Evolutionary conservation across 2,113 vertebrate species (phyloP), one percentile per base, ranked within the genome.

Genomic region (Aspidoscelis tigris): DNA sequence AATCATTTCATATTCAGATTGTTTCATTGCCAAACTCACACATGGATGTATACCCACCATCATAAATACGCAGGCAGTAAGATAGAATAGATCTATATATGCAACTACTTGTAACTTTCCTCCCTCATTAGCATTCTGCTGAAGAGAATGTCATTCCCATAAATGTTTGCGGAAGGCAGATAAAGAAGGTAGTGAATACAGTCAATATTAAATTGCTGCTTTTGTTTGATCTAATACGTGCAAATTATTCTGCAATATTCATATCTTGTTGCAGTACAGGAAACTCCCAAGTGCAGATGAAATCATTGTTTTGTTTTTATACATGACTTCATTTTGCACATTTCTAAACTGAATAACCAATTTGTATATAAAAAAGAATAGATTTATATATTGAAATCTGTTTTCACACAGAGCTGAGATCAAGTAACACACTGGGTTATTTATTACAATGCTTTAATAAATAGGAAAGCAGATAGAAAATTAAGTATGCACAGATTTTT

Each of bases 281-380:
- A 88, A 74, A 82, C n/a, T 88, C 82, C 82, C 21, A 87, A 80
- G 74, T 90, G 85, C 89, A 89, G 90, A 89, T 41, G 22, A 12
- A 82, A 65, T 47, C 79, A 50, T 78, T 85, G 74, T 64, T 7
- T 84, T 89, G 26, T 83, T 91, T 92, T 81, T 66, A 82, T 47
- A 43, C 1, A 68, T 80, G 72, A 84, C 79, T 90, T 89, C 65
- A 72, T 43, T 75, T 85, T 82, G 33, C 3, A 88, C 87, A 43
- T 73, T 82, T 55, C 83, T 21, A 71, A 78, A 84, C 47, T 39
- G 68, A 71, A 44, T 44, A 22, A 66, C 12, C 14, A 50, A 41
- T 53, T 65, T 74, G 77, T 74, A 74, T 64, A 64, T 66, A 55
- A 78, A 80, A 50, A 39, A 47, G 64, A 80, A 66, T 74, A 41